Percentiles rank a stretch among this genome's conserved stretches.
Conservation (phyloP, 2,888 invertebrate species). For the Rosalia funebris region DNA sequence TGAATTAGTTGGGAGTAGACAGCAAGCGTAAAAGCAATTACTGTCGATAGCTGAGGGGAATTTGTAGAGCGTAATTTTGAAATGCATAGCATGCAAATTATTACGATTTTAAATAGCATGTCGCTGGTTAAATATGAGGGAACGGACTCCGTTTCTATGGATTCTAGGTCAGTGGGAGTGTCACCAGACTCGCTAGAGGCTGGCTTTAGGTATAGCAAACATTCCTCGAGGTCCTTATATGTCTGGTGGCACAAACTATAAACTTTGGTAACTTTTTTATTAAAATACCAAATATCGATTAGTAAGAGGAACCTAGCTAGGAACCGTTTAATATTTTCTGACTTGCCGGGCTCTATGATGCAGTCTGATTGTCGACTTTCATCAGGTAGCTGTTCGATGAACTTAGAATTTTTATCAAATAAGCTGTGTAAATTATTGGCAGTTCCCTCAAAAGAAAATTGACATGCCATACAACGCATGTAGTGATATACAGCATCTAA, state of each 20-base stretch:
- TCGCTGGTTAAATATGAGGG: slow-evolving; percentile 73
- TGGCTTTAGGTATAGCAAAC: slow-evolving; percentile 69
- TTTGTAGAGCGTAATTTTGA: slow-evolving; percentile 78
- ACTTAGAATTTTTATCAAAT: slow-evolving; percentile 75
- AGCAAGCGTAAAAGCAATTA: slow-evolving; percentile 86
- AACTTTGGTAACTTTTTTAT: slow-evolving; percentile 73
- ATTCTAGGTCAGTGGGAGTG: slow-evolving; percentile 67
- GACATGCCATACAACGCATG: slow-evolving; percentile 82
- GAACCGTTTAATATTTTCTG: slow-evolving; percentile 65
- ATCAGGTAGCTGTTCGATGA: slow-evolving; percentile 67
- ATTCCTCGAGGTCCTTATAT: slow-evolving; percentile 78
- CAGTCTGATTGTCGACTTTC: slow-evolving; percentile 59
- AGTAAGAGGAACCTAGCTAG: slow-evolving; percentile 70
- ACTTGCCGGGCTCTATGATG: slow-evolving; percentile 58
- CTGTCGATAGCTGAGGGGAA: slow-evolving; percentile 83
- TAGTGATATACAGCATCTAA: slow-evolving; percentile 92
- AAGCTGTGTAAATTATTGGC: slow-evolving; percentile 84
- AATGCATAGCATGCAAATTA: slow-evolving; percentile 84
- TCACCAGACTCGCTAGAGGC: slow-evolving; percentile 66
- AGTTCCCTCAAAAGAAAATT: slow-evolving; percentile 88
- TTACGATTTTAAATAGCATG: slow-evolving; percentile 83
- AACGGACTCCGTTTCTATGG: slow-evolving; percentile 65
- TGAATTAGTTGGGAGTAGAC: slow-evolving; percentile 79
- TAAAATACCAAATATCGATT: slow-evolving; percentile 72
- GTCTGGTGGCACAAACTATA: slow-evolving; percentile 76